Evolutionary conservation across 2,888 invertebrate species (phyloP).

Genomic region (Chrysolina americana): DNA sequence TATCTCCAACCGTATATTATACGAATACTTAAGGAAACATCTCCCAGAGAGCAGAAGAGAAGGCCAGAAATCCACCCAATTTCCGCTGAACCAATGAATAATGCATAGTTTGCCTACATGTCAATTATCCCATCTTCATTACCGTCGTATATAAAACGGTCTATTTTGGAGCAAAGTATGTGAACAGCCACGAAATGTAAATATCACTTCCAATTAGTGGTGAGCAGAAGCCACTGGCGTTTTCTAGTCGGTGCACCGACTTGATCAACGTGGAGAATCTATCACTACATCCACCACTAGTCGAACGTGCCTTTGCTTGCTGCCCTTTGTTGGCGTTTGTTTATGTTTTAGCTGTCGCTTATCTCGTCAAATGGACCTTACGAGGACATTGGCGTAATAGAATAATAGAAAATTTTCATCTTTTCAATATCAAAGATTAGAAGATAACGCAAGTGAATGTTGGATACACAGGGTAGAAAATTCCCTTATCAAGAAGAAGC

Average conservation of each 20-base stretch:
- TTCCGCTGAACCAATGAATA: conserved; percentile 31
- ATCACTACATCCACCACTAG: neutral
- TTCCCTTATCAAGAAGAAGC: too few species aligned
- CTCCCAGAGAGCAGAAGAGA: neutral
- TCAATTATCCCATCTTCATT: conserved; percentile 43
- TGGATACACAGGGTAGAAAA: too few species aligned
- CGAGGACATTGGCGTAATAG: neutral
- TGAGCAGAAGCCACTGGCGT: conserved; percentile 8
- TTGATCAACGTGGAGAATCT: neutral
- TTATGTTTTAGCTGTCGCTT: conserved; percentile 7
- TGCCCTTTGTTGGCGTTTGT: neutral
- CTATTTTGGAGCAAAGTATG: conserved; percentile 32
- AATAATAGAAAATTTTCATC: neutral
- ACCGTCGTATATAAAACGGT: conserved; percentile 18
- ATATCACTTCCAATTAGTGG: conserved; percentile 20
- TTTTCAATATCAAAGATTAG: too few species aligned
- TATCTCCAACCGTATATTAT: neutral
- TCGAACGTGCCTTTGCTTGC: neutral
- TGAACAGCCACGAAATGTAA: conserved; percentile 30
- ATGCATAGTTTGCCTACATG: conserved; percentile 42
- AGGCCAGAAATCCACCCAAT: neutral
- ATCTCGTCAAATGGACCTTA: neutral
- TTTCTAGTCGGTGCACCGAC: neutral
- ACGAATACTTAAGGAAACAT: neutral
- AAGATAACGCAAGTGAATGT: too few species aligned